Percentiles rank a stretch among this genome's conserved stretches.
These are phyloP conservation scores for Neogale vison DNA, from an alignment of 2,113 vertebrate species.

Conservation along the genomic window DNA sequence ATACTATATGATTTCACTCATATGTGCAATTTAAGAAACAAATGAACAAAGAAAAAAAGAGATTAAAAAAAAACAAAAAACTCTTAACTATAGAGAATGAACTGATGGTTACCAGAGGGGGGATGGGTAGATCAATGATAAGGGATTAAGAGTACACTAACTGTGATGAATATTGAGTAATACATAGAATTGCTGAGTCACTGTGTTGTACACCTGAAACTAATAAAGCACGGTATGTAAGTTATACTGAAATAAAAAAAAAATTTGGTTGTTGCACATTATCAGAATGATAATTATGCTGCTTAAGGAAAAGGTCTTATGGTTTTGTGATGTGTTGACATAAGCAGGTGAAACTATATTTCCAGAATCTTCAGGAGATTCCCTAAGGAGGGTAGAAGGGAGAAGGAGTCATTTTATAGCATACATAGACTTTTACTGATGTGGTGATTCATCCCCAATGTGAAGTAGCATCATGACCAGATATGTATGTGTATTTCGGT, in stretches of 20 bases:
- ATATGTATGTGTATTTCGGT: neutral
- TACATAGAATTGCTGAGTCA: neutral
- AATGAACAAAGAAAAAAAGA: neutral
- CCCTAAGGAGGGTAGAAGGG: neutral
- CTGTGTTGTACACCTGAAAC: neutral
- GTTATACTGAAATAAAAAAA: neutral
- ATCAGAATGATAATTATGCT: neutral
- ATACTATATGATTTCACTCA: neutral
- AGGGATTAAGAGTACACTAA: neutral
- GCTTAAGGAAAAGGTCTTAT: neutral
- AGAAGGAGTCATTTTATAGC: neutral
- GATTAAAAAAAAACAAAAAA: neutral
- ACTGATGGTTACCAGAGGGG: neutral
- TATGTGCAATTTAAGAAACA: neutral
- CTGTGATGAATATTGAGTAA: neutral
- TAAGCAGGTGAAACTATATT: neutral
- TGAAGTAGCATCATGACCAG: neutral
- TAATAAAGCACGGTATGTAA: neutral
- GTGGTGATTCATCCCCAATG: neutral
- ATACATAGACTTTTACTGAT: neutral
- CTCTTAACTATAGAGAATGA: neutral
- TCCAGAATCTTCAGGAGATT: neutral
- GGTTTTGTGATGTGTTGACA: neutral
- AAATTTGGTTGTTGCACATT: neutral
- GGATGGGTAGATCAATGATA: neutral